These are phyloP conservation scores for Xiphophorus couchianus DNA, from an alignment of 2,113 vertebrate genomes.

Conservation along the genomic window DNA sequence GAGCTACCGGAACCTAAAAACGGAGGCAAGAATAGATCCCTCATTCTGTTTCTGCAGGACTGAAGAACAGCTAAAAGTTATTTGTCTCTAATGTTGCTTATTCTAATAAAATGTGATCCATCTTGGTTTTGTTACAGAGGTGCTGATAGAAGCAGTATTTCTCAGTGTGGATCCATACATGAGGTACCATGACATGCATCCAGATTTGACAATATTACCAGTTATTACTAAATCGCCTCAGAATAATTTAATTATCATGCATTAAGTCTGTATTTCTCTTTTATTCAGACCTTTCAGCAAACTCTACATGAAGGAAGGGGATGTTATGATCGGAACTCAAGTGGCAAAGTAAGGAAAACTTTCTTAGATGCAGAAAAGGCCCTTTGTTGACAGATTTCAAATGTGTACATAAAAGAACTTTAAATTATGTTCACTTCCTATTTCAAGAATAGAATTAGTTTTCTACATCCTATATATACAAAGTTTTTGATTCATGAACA, in stretches of 20 bases:
- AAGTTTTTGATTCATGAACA: neutral
- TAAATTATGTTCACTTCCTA: too few species aligned
- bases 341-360: slow-evolving; percentile 86
- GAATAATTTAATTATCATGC: neutral
- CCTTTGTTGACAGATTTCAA: too few species aligned
- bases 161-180: slow-evolving; percentile 92
- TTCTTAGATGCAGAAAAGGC: neutral
- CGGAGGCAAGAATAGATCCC: slow-evolving; percentile 79
- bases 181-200: slow-evolving; percentile 77
- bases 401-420: too few species aligned
- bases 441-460: too few species aligned
- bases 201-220: neutral
- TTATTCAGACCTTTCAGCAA: slow-evolving; percentile 76
- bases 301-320: slow-evolving; percentile 83
- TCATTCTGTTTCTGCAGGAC: neutral
- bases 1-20: slow-evolving; percentile 83
- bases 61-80: too few species aligned
- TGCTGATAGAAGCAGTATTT: slow-evolving; percentile 88
- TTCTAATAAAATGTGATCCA: neutral
- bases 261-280: neutral
- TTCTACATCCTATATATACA: neutral
- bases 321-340: slow-evolving; percentile 85
- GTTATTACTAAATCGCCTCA: neutral
- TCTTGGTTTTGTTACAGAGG: slow-evolving; percentile 76
- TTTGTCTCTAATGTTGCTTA: neutral